A percentile compares a stretch with the other conserved stretches of the same genome.
These are phyloP conservation scores for Isaurus tuberculatus DNA, from an alignment of 92 coral and sea anemone species.

Conservation along the genomic window DNA sequence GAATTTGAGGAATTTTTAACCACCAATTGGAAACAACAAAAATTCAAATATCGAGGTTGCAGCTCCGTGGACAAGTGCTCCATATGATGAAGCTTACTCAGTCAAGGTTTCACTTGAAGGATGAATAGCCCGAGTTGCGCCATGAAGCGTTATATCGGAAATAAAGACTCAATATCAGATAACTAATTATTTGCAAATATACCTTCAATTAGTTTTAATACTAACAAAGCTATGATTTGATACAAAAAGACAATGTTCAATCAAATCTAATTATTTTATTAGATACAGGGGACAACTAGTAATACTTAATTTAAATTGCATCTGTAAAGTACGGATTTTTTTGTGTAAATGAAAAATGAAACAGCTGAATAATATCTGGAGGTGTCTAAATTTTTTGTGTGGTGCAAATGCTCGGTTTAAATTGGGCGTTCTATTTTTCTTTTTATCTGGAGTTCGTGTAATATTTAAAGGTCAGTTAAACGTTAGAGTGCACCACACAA, in stretches of 20 bases:
- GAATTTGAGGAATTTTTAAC: not conserved
- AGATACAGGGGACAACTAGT: slow-evolving; percentile 6
- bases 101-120: not conserved
- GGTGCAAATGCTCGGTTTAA: too few species aligned
- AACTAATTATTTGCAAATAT: too few species aligned
- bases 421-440: too few species aligned
- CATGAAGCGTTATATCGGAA: not conserved
- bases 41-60: not conserved
- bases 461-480: too few species aligned
- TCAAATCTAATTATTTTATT: slow-evolving; percentile 23
- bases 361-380: too few species aligned
- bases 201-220: not conserved
- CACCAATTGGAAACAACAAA: not conserved
- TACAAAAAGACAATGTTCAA: slow-evolving; percentile 16
- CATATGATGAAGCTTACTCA: not conserved
- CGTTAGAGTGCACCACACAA: too few species aligned
- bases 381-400: too few species aligned
- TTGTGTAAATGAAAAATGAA: too few species aligned
- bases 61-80: not conserved
- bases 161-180: not conserved
- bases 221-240: slow-evolving; percentile 19
- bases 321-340: too few species aligned
- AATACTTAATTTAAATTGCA: too few species aligned
- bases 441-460: too few species aligned
- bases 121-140: not conserved